Base-by-base conservation (phyloP, 2,113 vertebrate genomes). In the Solenodon paradoxus region DNA sequence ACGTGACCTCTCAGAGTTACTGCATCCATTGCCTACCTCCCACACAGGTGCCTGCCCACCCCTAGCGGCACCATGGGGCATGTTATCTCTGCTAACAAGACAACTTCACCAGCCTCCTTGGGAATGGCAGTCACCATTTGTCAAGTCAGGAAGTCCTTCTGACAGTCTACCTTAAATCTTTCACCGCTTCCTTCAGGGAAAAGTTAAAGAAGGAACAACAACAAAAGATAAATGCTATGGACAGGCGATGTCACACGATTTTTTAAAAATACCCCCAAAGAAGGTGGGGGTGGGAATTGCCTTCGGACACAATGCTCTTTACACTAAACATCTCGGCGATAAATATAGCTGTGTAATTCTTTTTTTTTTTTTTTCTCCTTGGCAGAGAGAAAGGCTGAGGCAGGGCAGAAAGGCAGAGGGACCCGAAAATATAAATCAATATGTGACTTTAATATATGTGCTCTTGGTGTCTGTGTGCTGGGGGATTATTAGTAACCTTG, bases 381-480 rank as follows among this genome's bases (percentile, higher is more conserved):
- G 97, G 96, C 97, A 97, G 96, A 95, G 80, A 94, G 94, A 97
- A 96, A 96, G 97, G 95, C 97, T 95, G 95, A 93, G 96, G 84
- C 92, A 90, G 87, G 90, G 96, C 93, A 96, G 95, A 89, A 95
- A 96, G 89, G 96, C 93, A 95, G 90, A 97, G 97, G 96, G 90
- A 89, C 97, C 97, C 47, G 92, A 95, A 97, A 97, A 97, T 96
- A 98, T 96, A 97, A 97, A 97, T 98, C 97, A 98, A 94, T 96
- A 96, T 95, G 94, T 96, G 96, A 97, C 97, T 98, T 97, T 96
- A 98, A 98, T 98, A 97, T 97, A 97, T 97, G 97, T 97, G 97
- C 93, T 96, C 88, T 90, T 28, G 9, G 95, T 94, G 97, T 84
- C 97, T 90, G 78, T 96, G 95, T 97, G 97, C 96, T 95, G 69